Conservation (phyloP, 2,797 vertebrate genomes). For the Peromyscus nudipes region DNA sequence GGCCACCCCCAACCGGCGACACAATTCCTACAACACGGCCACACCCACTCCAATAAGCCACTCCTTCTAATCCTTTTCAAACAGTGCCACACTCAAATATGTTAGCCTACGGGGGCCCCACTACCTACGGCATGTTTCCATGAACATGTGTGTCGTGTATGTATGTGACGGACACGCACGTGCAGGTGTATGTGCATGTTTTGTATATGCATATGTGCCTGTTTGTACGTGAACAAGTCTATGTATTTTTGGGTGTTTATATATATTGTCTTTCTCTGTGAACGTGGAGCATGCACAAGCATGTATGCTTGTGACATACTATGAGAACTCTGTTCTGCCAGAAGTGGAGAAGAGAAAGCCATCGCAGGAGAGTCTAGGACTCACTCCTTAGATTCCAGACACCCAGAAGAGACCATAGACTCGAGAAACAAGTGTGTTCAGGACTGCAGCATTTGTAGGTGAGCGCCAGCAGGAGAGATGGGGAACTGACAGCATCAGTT, state of each 20-base stretch:
- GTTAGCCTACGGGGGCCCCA: too few relatives aligned
- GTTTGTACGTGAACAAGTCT: neutral
- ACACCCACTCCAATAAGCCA: neutral
- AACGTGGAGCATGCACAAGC: neutral
- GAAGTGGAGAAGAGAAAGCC: too few relatives aligned
- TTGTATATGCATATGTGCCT: accelerated
- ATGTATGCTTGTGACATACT: neutral
- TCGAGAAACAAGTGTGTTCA: neutral
- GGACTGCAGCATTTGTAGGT: accelerated
- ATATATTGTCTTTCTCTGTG: too few relatives aligned
- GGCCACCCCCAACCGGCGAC: neutral
- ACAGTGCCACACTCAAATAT: neutral
- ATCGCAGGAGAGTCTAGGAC: accelerated
- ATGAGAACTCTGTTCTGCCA: neutral
- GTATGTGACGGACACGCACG: neutral
- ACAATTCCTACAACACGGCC: neutral
- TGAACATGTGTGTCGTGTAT: neutral
- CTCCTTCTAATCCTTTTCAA: neutral
- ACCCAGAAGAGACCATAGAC: neutral
- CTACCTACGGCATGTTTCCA: neutral
- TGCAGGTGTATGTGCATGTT: accelerated
- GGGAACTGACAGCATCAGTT: neutral
- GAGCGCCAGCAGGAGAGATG: too few relatives aligned
- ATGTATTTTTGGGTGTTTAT: neutral
- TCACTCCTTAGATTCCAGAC: neutral